Percentiles rank a stretch among this genome's conserved stretches.
phyloP scores from a whole-genome alignment of 1,140 invertebrate species.

The Mamestra configurata region DNA sequence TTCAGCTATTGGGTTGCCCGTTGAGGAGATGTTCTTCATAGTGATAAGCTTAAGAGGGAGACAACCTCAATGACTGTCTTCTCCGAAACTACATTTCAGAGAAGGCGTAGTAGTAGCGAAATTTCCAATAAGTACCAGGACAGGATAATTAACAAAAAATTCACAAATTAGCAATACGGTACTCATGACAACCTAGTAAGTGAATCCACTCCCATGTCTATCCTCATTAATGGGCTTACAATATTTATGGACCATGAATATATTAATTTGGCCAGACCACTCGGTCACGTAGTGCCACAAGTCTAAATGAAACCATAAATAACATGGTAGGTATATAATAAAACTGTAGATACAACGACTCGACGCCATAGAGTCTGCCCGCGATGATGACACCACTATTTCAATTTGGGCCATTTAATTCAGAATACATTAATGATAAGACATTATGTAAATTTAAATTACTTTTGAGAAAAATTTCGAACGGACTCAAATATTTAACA shows the following conservation, averaged over 20 bases:
- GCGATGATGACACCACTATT: slow-evolving; percentile 61
- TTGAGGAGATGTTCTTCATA: too few relatives aligned
- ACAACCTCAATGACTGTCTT: too few relatives aligned
- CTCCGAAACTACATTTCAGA: too few relatives aligned
- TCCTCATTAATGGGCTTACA: slow-evolving; percentile 41
- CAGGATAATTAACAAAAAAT: not conserved
- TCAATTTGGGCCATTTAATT: slow-evolving; percentile 60
- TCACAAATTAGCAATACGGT: not conserved
- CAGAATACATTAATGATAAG: slow-evolving; percentile 63
- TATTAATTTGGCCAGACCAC: slow-evolving; percentile 56
- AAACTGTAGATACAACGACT: slow-evolving; percentile 56
- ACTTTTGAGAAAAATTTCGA: slow-evolving; percentile 48
- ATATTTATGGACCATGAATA: slow-evolving; percentile 55
- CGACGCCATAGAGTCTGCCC: slow-evolving; percentile 70
- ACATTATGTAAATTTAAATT: slow-evolving; percentile 63
- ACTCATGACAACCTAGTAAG: not conserved
- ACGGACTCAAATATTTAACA: slow-evolving; percentile 46
- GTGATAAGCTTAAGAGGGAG: too few relatives aligned
- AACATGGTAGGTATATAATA: slow-evolving; percentile 54
- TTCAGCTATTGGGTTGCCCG: too few relatives aligned
- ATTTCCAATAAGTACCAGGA: too few relatives aligned
- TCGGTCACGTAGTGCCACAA: slow-evolving; percentile 48
- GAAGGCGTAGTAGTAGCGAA: too few relatives aligned
- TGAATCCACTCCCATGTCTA: not conserved
- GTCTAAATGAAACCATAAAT: slow-evolving; percentile 57